phyloP scores from a whole-genome alignment of 2,797 vertebrate genomes.

The Myotis vivesi region DNA sequence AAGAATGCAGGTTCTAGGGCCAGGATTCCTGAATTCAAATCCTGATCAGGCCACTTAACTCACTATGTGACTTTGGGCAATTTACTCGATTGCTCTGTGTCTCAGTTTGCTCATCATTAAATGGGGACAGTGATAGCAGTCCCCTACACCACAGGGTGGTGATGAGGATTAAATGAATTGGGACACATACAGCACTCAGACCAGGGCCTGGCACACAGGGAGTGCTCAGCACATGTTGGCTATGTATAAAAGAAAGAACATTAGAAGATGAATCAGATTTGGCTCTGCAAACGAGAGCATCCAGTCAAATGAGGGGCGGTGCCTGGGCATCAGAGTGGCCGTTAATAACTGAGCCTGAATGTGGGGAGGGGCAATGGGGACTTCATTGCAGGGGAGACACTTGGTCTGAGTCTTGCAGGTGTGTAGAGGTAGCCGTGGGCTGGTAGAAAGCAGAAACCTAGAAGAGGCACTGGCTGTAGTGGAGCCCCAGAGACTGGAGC shows the following conservation, averaged over 20 bases:
- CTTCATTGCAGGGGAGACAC: background rate
- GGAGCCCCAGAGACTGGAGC: background rate
- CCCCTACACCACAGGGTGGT: background rate
- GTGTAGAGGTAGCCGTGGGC: background rate
- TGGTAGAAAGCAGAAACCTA: background rate
- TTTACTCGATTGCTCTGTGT: background rate
- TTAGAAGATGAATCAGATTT: background rate
- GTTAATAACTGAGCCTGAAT: background rate
- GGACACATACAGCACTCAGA: background rate
- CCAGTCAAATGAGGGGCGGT: background rate
- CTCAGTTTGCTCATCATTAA: background rate
- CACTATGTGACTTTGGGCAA: background rate
- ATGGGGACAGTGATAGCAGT: background rate
- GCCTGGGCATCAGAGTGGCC: background rate
- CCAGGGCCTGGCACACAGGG: background rate
- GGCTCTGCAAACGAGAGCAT: background rate
- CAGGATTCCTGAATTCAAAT: background rate
- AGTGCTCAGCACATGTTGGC: background rate
- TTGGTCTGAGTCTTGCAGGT: background rate
- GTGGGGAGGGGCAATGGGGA: background rate
- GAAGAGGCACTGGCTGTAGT: background rate
- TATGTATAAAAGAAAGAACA: background rate
- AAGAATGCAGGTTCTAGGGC: background rate
- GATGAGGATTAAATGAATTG: background rate
- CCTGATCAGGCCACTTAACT: background rate